Percentiles rank a stretch among this genome's conserved stretches.
Conservation (phyloP, 2,888 invertebrate species). For the Microctonus brassicae region DNA sequence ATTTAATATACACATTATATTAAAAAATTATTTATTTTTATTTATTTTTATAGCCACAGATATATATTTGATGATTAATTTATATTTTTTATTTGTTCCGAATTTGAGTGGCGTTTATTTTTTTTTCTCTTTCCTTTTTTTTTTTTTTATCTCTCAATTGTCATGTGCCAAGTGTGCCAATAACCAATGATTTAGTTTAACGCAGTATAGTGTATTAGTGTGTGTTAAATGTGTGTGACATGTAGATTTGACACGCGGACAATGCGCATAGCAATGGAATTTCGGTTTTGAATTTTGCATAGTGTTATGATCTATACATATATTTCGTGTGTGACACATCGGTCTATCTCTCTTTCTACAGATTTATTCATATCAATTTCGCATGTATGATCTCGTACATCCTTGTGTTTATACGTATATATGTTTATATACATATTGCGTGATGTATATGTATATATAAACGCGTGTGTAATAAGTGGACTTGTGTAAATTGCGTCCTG, state of each 20-base stretch:
- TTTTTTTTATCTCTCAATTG: neutral
- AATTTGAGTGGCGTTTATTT: neutral
- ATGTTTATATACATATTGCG: conserved; percentile 3
- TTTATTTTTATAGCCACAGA: too few relatives aligned
- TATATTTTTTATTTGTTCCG: neutral
- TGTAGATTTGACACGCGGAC: conserved; percentile 61
- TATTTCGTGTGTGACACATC: conserved; percentile 49
- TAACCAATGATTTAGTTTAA: conserved; percentile 25
- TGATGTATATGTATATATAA: neutral
- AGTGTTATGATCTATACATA: conserved; percentile 58
- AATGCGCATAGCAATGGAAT: conserved; percentile 63
- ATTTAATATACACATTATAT: too few relatives aligned
- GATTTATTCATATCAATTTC: too few relatives aligned
- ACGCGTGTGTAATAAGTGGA: conserved; percentile 24
- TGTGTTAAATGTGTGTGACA: conserved; percentile 57
- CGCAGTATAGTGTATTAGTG: neutral
- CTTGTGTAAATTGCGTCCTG: neutral
- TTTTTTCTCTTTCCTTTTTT: conserved; percentile 8
- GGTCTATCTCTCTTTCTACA: conserved; percentile 30
- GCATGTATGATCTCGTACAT: too few relatives aligned
- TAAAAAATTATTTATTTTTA: too few relatives aligned
- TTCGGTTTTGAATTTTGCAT: conserved; percentile 68
- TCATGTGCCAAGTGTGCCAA: conserved; percentile 10
- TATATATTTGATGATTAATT: too few relatives aligned
- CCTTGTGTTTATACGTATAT: conserved; percentile 2